Evolutionary conservation across 1,140 invertebrate species (phyloP), one percentile per base, ranked within the genome.

Genomic region (Bombus superbus): DNA sequence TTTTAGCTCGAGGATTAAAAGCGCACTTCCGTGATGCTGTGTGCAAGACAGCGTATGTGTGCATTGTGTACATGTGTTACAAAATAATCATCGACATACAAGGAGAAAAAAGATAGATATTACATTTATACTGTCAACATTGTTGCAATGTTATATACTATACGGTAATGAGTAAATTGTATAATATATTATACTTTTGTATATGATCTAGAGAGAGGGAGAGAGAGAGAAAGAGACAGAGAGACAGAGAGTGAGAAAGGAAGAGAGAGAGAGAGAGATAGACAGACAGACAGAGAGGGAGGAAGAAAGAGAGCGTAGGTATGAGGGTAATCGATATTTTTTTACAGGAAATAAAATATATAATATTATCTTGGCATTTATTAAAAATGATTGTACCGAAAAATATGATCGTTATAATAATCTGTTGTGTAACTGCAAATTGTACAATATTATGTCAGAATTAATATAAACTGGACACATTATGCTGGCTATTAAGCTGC

Each of bases 1-100:
- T 95, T 95, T 95, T 94, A 94, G 94, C 93, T 94, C 91, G 90
- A 92, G 93, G 94, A 95, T 95, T 95, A 95, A 91, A 94, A 92
- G 92, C 92, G 92, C 92, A 94, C 93, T 94, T 94, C 90, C 88
- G 92, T 86, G 82, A 89, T 68, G 81, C 64, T 72, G 81, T 83
- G 57, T 72, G 73, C 72, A 75, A 66, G 80, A 69, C 53, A 75
- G 69, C 57, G 57, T 62, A 35, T 38, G 72, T 59, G 53, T 38
- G n/a, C 4, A 11, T 32, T 13, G 75, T 25, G 44, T 62, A 42
- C 66, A 15, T 59, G 86, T n/a, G 82, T 74, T 59, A 66, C 64
- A 72, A 85, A 78, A 86, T 89, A 80, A 88, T 89, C 79, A 89
- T 89, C 74, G 44, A 28, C 18, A 0, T n/a, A 18, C 69, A 40